phyloP scores from a whole-genome alignment of 2,113 vertebrate genomes.

The Sturnira hondurensis region DNA sequence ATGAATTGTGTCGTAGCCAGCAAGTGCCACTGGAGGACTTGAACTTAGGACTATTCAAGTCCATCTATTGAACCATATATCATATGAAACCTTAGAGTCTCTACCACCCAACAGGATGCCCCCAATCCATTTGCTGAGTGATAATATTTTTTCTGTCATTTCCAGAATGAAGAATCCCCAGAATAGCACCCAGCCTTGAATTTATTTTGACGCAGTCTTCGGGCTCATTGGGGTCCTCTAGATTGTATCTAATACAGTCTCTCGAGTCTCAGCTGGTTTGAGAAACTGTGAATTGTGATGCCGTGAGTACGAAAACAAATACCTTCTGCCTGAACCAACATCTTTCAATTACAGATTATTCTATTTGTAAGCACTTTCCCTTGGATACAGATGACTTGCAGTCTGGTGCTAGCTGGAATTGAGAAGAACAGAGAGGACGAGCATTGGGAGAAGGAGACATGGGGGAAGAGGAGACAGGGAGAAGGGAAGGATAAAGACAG shows the following conservation, averaged over 20 bases:
- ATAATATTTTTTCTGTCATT: neutral
- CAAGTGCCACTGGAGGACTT: neutral
- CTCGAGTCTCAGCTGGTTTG: conserved; percentile 38
- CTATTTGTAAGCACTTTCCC: neutral
- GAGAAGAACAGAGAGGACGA: neutral
- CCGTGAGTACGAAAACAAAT: conserved; percentile 69
- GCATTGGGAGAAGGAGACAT: neutral
- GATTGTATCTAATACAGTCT: conserved; percentile 40
- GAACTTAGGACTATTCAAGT: neutral
- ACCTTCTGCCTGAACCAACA: conserved; percentile 45
- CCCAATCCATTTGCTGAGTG: neutral
- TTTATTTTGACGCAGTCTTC: neutral
- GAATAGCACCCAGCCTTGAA: neutral
- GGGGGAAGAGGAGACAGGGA: neutral
- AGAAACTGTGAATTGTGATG: conserved; percentile 58
- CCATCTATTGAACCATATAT: neutral
- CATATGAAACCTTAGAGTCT: neutral
- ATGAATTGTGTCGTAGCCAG: neutral
- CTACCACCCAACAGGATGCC: neutral
- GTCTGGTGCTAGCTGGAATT: neutral
- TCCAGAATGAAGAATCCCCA: neutral
- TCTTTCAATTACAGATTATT: conserved; percentile 51
- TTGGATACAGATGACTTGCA: neutral
- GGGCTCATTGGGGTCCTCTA: conserved; percentile 1
- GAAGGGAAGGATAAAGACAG: neutral